These are phyloP conservation scores for Malaclemys terrapin DNA, from an alignment of 2,113 vertebrate species.

Conservation along the genomic window DNA sequence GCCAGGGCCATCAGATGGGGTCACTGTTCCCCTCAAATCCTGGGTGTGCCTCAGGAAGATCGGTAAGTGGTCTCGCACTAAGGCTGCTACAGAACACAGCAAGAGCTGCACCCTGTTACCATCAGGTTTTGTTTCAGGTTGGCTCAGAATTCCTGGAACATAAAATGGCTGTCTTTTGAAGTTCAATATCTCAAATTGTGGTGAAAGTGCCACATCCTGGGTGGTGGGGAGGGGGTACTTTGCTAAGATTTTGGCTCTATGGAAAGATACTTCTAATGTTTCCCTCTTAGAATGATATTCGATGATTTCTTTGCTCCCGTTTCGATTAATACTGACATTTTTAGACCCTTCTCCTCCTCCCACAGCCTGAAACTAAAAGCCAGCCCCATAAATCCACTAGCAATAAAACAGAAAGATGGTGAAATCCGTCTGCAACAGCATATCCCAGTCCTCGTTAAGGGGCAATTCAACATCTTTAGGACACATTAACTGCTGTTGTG, in stretches of 20 bases:
- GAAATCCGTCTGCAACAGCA: constrained; percentile 42
- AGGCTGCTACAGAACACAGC: fast-evolving
- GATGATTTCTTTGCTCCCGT: constrained; percentile 1
- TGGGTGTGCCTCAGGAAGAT: neutral
- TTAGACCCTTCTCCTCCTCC: constrained; percentile 8
- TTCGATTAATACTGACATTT: constrained; percentile 32
- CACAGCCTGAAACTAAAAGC: neutral
- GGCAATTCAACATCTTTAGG: constrained; percentile 55
- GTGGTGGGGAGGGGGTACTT: fast-evolving
- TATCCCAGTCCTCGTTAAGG: constrained; percentile 48
- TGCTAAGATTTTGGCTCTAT: neutral
- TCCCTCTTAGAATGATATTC: neutral
- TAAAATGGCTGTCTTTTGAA: neutral
- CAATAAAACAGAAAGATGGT: constrained; percentile 47
- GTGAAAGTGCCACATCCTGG: neutral
- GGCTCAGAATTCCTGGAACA: neutral
- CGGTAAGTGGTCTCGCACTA: fast-evolving
- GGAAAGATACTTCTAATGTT: neutral
- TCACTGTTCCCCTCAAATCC: neutral
- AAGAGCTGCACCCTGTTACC: fast-evolving
- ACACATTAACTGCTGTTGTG: constrained; percentile 42
- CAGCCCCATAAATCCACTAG: constrained; percentile 41
- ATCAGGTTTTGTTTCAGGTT: neutral
- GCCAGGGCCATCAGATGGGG: neutral
- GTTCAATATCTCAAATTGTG: neutral